phyloP scores from a whole-genome alignment of 2,888 invertebrate species.

The Polymixis lichenea region DNA sequence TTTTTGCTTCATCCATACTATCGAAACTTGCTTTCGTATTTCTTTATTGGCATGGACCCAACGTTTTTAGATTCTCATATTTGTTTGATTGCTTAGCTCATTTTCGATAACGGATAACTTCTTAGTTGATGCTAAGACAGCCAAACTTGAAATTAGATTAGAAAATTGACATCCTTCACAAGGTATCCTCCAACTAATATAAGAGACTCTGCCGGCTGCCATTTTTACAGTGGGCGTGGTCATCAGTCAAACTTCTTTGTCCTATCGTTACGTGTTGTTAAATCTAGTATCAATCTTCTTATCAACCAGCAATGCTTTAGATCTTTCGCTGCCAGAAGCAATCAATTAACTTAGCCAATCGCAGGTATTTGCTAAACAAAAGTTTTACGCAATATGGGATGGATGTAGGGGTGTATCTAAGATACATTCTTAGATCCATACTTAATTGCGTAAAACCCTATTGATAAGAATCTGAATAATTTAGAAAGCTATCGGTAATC shows the following conservation, averaged over 20 bases:
- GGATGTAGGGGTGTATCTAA: too few species aligned
- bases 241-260: background rate
- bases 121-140: conserved; percentile 3
- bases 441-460: too few species aligned
- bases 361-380: background rate
- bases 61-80: conserved; percentile 52
- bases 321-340: background rate
- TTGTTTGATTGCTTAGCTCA: conserved; percentile 56
- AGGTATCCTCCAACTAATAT: background rate
- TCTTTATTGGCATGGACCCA: conserved; percentile 59
- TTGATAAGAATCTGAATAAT: too few species aligned
- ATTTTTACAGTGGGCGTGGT: background rate
- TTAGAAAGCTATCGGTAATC: too few species aligned
- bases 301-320: background rate
- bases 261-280: background rate
- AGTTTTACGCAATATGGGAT: background rate
- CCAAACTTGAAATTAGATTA: conserved; percentile 25
- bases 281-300: background rate
- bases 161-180: background rate
- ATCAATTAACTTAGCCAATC: background rate
- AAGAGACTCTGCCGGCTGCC: background rate
- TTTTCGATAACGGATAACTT: conserved; percentile 36
- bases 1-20: background rate
- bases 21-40: conserved; percentile 8
- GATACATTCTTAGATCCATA: too few species aligned